A percentile compares a stretch with the other conserved stretches of the same genome.
Conservation (phyloP, 2,888 invertebrate genomes). For the Periphyllus acericola region DNA sequence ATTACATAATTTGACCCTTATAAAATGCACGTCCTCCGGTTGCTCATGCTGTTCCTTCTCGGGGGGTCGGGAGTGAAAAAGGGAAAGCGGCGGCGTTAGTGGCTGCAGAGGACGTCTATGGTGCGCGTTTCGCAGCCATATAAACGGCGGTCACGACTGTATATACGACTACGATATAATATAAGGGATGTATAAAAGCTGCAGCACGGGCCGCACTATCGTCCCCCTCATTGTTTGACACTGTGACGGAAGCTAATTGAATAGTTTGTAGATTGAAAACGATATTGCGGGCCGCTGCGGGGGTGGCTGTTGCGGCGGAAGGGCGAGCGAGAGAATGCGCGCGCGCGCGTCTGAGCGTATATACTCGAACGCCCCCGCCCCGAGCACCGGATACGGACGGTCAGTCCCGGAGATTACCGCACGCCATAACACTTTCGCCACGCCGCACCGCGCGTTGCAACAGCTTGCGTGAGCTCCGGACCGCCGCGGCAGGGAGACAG, state of each 20-base stretch:
- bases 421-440: conserved; percentile 51
- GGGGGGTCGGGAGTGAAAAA: background rate
- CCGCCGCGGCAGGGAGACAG: background rate
- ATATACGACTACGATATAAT: conserved; percentile 3
- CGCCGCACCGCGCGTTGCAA: conserved; percentile 37
- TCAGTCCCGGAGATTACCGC: conserved; percentile 55
- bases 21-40: background rate
- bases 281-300: conserved; percentile 37
- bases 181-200: background rate
- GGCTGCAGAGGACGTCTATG: background rate
- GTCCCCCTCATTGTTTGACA: conserved; percentile 47
- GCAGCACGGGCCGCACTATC: background rate
- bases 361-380: background rate
- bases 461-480: conserved; percentile 43
- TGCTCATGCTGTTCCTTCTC: no score
- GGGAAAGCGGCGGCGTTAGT: background rate
- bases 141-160: background rate
- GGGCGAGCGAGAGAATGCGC: background rate
- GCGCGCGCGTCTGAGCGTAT: background rate
- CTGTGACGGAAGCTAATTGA: conserved; percentile 61
- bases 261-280: conserved; percentile 60
- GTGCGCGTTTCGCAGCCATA: background rate
- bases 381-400: background rate
- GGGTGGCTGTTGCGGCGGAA: background rate
- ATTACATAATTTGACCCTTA: conserved; percentile 60